phyloP scores from a whole-genome alignment of 2,113 vertebrate genomes.

The Pagrus major region DNA sequence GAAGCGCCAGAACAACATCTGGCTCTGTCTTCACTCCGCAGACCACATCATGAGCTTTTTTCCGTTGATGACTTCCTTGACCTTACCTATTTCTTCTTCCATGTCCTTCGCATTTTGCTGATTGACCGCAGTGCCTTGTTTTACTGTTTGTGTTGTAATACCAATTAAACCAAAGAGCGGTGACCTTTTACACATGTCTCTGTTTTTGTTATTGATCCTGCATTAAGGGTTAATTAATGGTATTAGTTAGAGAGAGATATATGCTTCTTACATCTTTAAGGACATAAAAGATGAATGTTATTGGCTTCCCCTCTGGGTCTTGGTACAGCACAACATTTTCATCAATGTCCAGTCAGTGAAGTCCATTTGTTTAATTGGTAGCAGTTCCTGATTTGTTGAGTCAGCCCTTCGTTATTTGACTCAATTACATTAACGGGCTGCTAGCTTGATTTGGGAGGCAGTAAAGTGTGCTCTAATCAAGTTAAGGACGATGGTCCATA shows the following conservation, averaged over 20 bases:
- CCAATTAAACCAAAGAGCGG: conserved; percentile 76
- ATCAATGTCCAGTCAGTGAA: conserved; percentile 42
- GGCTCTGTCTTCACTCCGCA: background rate
- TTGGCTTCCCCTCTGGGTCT: conserved; percentile 30
- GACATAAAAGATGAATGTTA: conserved; percentile 50
- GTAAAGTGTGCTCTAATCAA: conserved; percentile 70
- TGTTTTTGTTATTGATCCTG: conserved; percentile 58
- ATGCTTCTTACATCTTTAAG: conserved; percentile 48
- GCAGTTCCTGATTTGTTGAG: conserved; percentile 64
- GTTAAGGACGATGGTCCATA: conserved; percentile 43
- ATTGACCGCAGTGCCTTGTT: conserved; percentile 54
- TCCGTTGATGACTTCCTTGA: background rate
- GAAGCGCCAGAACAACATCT: background rate
- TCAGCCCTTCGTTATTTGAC: conserved; percentile 62
- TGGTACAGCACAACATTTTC: conserved; percentile 45
- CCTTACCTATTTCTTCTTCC: background rate
- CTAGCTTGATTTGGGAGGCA: conserved; percentile 60
- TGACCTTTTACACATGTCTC: conserved; percentile 62
- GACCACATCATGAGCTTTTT: conserved; percentile 1
- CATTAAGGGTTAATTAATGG: conserved; percentile 28
- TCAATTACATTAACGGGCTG: conserved; percentile 77
- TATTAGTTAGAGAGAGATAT: conserved; percentile 20
- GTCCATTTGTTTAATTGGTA: conserved; percentile 80
- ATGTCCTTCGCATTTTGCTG: conserved; percentile 41
- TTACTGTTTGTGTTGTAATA: conserved; percentile 59